Percentiles rank a stretch among this genome's conserved stretches.
Conservation (phyloP, 2,888 invertebrate genomes). For the Nasonia oneida region DNA sequence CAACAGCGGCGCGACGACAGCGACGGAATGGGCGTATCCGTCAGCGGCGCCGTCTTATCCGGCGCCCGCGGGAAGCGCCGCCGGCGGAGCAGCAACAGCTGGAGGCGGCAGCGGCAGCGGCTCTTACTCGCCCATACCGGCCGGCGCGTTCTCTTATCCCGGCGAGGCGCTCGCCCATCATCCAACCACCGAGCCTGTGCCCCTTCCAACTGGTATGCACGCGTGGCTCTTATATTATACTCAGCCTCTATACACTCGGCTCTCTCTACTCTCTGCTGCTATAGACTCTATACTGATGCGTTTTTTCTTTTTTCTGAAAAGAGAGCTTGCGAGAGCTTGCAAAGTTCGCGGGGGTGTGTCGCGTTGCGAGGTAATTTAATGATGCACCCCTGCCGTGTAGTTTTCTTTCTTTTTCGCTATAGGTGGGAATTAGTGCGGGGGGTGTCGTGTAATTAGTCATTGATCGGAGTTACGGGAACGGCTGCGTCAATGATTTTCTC, state of each 20-base stretch:
- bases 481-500: neutral
- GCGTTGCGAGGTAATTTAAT: neutral
- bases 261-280: neutral
- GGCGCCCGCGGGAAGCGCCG: constrained; percentile 74
- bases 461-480: neutral
- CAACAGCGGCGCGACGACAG: constrained; percentile 23
- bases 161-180: constrained; percentile 77
- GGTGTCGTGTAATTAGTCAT: neutral
- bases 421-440: neutral
- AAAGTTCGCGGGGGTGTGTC: neutral
- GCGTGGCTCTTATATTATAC: neutral
- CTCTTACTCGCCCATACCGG: constrained; percentile 77
- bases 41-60: constrained; percentile 73
- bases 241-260: neutral
- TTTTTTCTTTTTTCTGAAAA: neutral
- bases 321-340: neutral
- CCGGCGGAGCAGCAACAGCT: constrained; percentile 49
- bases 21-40: constrained; percentile 75
- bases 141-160: constrained; percentile 78
- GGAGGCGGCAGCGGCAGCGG: constrained; percentile 69
- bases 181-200: constrained; percentile 77
- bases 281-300: too few relatives aligned
- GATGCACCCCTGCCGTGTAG: neutral
- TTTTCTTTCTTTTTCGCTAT: neutral
- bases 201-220: constrained; percentile 74